Evolutionary conservation across 2,797 vertebrate species (phyloP).

Genomic region (Helarctos malayanus): DNA sequence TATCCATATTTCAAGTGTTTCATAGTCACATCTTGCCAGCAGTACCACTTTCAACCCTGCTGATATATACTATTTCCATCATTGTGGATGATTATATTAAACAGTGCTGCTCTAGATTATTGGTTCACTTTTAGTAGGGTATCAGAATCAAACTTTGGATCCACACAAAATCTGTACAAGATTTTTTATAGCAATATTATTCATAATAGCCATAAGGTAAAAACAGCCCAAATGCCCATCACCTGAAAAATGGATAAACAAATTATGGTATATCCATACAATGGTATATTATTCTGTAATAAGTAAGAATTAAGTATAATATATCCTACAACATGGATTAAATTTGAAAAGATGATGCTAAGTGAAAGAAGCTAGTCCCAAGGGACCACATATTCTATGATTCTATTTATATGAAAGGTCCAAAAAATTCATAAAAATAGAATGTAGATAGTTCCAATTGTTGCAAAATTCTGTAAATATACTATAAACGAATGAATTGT

Average conservation of each 20-base stretch:
- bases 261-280: not conserved
- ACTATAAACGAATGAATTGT: not conserved
- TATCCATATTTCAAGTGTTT: not conserved
- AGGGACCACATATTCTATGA: not conserved
- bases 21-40: not conserved
- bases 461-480: not conserved
- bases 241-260: not conserved
- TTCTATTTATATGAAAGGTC: not conserved
- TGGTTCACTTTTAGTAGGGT: not conserved
- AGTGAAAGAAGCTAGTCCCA: not conserved
- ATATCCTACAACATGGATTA: not conserved
- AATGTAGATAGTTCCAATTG: not conserved
- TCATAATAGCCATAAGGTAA: not conserved
- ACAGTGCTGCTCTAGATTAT: not conserved
- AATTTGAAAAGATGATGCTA: not conserved
- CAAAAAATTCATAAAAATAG: not conserved
- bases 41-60: not conserved
- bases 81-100: not conserved
- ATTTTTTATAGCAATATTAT: not conserved
- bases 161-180: not conserved
- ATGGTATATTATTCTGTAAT: not conserved
- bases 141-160: conserved; percentile 1
- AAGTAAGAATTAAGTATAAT: not conserved
- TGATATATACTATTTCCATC: not conserved
- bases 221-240: not conserved